Evolutionary conservation across 2,888 invertebrate genomes (phyloP).

Genomic region (Folsomia candida): DNA sequence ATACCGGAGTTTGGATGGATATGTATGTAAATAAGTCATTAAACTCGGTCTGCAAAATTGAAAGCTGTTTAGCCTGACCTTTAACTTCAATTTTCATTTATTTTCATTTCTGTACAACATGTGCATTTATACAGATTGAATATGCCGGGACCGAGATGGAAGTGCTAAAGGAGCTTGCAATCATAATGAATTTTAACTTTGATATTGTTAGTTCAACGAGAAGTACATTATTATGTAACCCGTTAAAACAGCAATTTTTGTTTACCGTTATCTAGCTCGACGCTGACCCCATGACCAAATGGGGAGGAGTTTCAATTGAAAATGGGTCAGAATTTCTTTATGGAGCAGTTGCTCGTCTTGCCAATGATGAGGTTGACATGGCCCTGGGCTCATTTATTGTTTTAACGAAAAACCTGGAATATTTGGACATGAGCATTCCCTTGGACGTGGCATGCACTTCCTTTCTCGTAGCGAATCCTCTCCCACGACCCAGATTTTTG

Average conservation of each 20-base stretch:
- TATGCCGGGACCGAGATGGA: conserved; percentile 50
- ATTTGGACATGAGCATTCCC: conserved; percentile 50
- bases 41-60: background rate
- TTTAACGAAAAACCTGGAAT: conserved; percentile 45
- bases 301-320: conserved; percentile 28
- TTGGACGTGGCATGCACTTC: conserved; percentile 50
- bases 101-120: background rate
- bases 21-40: conserved; percentile 18
- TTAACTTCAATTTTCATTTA: too few species aligned
- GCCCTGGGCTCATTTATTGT: conserved; percentile 49
- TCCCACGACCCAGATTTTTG: conserved; percentile 45
- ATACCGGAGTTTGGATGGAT: conserved; percentile 31
- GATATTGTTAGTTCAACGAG: conserved; percentile 28
- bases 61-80: too few species aligned
- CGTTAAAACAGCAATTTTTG: background rate
- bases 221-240: background rate
- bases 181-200: conserved; percentile 48
- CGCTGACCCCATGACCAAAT: conserved; percentile 38
- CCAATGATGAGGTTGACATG: conserved; percentile 48
- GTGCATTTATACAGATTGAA: conserved; percentile 29
- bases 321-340: conserved; percentile 33
- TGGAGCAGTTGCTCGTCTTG: conserved; percentile 42
- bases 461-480: conserved; percentile 48
- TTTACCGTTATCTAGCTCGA: conserved; percentile 21
- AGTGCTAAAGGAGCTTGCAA: conserved; percentile 42